Percentiles rank a stretch among this genome's conserved stretches.
These are phyloP conservation scores for Pachypsylla venusta DNA, from an alignment of 1,140 invertebrate species.

Conservation along the genomic window DNA sequence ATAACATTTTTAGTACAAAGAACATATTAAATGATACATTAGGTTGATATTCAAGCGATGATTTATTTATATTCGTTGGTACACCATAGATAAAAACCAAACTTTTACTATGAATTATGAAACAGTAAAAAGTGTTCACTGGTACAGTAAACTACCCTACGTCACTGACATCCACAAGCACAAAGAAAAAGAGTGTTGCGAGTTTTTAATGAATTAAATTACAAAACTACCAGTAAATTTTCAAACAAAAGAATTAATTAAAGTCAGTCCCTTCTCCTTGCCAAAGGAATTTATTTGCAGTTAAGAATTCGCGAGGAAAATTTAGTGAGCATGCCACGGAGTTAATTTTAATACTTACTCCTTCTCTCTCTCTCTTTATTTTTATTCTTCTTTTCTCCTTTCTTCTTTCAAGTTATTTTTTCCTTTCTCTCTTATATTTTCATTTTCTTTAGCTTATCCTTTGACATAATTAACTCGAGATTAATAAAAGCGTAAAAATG, in stretches of 20 bases:
- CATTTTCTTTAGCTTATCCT: not conserved
- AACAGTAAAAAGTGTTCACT: too few species aligned
- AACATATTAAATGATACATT: too few species aligned
- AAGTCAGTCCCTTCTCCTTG: not conserved
- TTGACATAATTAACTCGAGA: slow-evolving; percentile 8
- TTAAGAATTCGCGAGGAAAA: slow-evolving; percentile 8
- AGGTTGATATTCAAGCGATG: too few species aligned
- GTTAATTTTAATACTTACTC: slow-evolving; percentile 8
- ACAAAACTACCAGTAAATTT: slow-evolving; percentile 8
- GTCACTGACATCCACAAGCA: too few species aligned
- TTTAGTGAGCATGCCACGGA: slow-evolving; percentile 6
- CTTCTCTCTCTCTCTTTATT: not conserved
- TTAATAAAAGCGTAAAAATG: slow-evolving; percentile 5
- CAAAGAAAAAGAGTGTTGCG: slow-evolving; percentile 7
- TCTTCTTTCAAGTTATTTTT: slow-evolving; percentile 4
- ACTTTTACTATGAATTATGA: too few species aligned
- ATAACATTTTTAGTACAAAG: too few species aligned
- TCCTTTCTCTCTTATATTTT: not conserved
- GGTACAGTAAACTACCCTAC: too few species aligned
- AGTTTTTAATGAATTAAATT: slow-evolving; percentile 5
- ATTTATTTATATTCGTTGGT: too few species aligned
- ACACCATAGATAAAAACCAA: too few species aligned
- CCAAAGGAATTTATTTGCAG: slow-evolving; percentile 9
- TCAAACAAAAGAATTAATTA: slow-evolving; percentile 10
- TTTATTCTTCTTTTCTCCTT: not conserved